These are phyloP conservation scores for Drosophila repletoides DNA, from an alignment of 1,140 invertebrate genomes.

Conservation along the genomic window DNA sequence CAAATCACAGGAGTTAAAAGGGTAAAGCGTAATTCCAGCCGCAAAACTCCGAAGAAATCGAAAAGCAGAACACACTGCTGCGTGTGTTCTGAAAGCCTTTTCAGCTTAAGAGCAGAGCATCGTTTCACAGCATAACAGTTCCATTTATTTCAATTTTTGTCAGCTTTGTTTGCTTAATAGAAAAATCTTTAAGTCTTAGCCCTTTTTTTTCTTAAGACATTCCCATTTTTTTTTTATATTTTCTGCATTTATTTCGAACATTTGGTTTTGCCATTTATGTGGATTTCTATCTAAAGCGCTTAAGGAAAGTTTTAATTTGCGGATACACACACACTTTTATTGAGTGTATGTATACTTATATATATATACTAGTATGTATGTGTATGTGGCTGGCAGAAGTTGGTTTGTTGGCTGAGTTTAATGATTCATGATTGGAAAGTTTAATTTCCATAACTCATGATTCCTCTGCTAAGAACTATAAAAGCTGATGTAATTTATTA, in stretches of 20 bases:
- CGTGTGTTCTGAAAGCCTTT: too few relatives aligned
- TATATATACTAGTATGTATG: too few relatives aligned
- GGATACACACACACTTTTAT: conserved; percentile 30
- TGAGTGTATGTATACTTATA: too few relatives aligned
- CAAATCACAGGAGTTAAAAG: too few relatives aligned
- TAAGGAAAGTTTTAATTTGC: conserved; percentile 60
- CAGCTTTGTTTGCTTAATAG: not conserved
- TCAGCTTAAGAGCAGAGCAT: too few relatives aligned
- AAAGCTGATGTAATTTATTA: conserved; percentile 43
- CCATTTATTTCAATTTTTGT: conserved; percentile 55
- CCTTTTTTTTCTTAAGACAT: conserved; percentile 63
- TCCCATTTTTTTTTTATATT: conserved; percentile 28
- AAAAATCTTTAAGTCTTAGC: conserved; percentile 29
- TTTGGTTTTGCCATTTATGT: conserved; percentile 34
- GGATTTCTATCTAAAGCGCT: conserved; percentile 69
- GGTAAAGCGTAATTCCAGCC: too few relatives aligned
- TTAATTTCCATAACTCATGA: conserved; percentile 47
- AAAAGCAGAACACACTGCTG: too few relatives aligned
- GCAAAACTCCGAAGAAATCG: too few relatives aligned
- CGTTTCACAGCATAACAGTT: too few relatives aligned
- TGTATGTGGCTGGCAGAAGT: too few relatives aligned
- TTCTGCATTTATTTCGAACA: not conserved
- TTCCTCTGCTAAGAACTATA: conserved; percentile 39
- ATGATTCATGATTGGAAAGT: conserved; percentile 70
- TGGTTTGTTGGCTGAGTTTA: conserved; percentile 51